A percentile compares a stretch with the other conserved stretches of the same genome.
phyloP scores from a whole-genome alignment of 2,888 invertebrate genomes.

The Hydroisotoma schaefferi region DNA sequence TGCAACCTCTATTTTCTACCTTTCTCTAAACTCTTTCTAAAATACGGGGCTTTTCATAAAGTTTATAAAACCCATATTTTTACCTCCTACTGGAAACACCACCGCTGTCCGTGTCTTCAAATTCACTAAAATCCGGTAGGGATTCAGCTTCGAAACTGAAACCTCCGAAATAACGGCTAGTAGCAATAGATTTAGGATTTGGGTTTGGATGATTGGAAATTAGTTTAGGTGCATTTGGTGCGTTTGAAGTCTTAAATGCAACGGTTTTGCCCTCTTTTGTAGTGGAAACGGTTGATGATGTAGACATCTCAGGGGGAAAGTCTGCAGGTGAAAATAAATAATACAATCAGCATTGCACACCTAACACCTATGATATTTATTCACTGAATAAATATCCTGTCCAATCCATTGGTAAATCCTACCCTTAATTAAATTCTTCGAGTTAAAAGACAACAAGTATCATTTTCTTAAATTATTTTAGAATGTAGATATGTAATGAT shows the following conservation, averaged over 20 bases:
- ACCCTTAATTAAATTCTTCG: too few species aligned
- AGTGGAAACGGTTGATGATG: constrained; percentile 13
- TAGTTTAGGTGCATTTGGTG: constrained; percentile 11
- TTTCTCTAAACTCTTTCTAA: too few species aligned
- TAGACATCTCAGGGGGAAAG: constrained; percentile 18
- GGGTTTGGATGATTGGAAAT: constrained; percentile 20
- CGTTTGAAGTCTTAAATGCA: constrained; percentile 14
- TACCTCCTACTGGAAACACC: constrained; percentile 4
- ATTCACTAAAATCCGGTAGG: constrained; percentile 58
- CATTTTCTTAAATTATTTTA: too few species aligned
- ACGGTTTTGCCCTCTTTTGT: constrained; percentile 7
- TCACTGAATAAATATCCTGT: too few species aligned
- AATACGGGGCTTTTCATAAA: too few species aligned
- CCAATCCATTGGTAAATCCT: too few species aligned
- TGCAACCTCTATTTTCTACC: too few species aligned
- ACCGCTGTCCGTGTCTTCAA: constrained; percentile 54
- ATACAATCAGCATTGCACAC: not conserved
- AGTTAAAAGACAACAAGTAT: too few species aligned
- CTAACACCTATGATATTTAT: too few species aligned
- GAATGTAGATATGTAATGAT: too few species aligned
- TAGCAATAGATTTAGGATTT: constrained; percentile 23
- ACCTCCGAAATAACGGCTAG: constrained; percentile 52
- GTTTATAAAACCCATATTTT: not conserved
- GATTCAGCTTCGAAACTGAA: constrained; percentile 59
- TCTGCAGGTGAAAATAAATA: not conserved